Evolutionary conservation across 2,113 vertebrate species (phyloP).

Genomic region (Pangasianodon hypophthalmus): DNA sequence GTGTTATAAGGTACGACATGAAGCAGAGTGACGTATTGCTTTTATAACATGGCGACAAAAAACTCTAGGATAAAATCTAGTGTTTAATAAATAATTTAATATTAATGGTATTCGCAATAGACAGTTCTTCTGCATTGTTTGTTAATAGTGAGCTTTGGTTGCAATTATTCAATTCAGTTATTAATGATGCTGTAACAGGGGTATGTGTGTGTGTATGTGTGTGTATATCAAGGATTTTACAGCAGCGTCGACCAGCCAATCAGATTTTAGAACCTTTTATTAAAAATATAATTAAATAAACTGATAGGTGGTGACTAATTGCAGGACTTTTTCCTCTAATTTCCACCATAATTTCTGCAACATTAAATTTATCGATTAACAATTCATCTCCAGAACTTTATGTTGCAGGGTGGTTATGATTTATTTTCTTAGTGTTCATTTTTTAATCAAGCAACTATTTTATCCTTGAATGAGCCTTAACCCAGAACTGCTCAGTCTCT

Average conservation of each 20-base stretch:
- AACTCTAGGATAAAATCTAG: no score
- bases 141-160: no score
- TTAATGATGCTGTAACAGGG: not conserved
- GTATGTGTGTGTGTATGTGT: not conserved
- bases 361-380: not conserved
- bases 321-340: not conserved
- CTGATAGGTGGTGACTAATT: not conserved
- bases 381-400: not conserved
- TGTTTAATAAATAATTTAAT: no score
- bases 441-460: not conserved
- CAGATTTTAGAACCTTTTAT: no score
- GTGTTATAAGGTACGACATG: no score
- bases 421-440: not conserved
- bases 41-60: no score
- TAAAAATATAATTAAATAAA: not conserved
- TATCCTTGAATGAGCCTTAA: not conserved
- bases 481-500: not conserved
- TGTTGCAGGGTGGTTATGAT: not conserved
- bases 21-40: no score
- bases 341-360: not conserved
- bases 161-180: not conserved
- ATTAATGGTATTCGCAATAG: no score
- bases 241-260: no score
- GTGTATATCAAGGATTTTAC: not conserved
- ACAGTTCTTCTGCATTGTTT: no score